Evolutionary conservation across 2,797 vertebrate genomes (phyloP).

Genomic region (Kryptopterus vitreolus): DNA sequence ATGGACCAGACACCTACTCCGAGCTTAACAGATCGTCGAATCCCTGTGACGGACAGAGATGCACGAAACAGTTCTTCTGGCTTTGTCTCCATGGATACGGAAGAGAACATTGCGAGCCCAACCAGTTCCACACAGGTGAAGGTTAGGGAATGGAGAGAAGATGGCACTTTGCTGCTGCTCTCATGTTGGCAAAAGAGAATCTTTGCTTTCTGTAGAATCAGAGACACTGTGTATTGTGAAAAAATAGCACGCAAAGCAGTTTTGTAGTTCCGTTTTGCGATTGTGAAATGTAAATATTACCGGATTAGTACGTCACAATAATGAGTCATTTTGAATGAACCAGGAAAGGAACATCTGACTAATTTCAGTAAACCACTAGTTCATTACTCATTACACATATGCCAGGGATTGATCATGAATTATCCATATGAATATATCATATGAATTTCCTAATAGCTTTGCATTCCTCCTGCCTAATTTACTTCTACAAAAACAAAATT

Average conservation of each 20-base stretch:
- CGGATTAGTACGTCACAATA: background rate
- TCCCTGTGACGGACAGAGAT: slow-evolving; percentile 68
- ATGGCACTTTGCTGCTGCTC: slow-evolving; percentile 30
- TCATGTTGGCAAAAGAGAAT: background rate
- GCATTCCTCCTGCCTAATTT: background rate
- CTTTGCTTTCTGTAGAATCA: slow-evolving; percentile 21
- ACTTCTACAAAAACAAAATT: too few relatives aligned
- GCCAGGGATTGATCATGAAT: background rate
- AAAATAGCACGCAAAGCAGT: background rate
- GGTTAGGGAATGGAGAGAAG: slow-evolving; percentile 32
- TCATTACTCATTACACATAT: background rate
- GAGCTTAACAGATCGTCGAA: slow-evolving; percentile 67
- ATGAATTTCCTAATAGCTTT: background rate
- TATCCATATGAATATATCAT: background rate
- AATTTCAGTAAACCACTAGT: background rate
- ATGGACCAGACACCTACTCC: slow-evolving; percentile 71
- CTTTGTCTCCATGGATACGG: slow-evolving; percentile 70
- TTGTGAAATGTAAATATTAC: background rate
- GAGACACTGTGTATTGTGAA: background rate
- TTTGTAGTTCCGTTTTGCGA: background rate
- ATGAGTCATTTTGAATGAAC: too few relatives aligned
- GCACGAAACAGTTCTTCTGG: slow-evolving; percentile 66
- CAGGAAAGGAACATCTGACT: background rate
- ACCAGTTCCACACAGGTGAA: slow-evolving; percentile 85
- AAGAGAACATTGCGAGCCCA: slow-evolving; percentile 72